Base-by-base conservation (phyloP, 1,140 invertebrate genomes). In the Drosophila sucinea region DNA sequence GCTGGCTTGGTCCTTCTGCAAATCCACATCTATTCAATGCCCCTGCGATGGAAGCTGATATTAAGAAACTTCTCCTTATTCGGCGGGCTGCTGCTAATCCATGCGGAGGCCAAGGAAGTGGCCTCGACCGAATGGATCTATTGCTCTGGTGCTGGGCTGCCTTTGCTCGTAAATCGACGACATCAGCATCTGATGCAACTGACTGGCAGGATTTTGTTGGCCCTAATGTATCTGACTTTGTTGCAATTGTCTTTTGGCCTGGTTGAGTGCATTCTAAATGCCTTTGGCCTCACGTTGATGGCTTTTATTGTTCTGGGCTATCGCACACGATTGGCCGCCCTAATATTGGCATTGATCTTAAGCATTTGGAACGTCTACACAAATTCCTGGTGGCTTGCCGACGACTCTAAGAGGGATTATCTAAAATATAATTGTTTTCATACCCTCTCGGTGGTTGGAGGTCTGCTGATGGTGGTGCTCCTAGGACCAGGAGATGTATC, bases 401-500 rank as follows among this genome's bases (percentile, higher is more conserved):
- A 68, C 0, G 67, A 51, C 6, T 30, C 11, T 7, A 23, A 51
- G 1, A n/a, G 51, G 30, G 64, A 79, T n/a, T 25, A 58, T 7
- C 8, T 60, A 2, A 81, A 71, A 60, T 67, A 72, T 33, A 69
- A 69, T 32, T 32, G 41, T 47, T 81, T 82, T n/a, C 79, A 77
- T 27, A 67, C 70, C 0, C 38, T 70, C 7, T 79, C 68, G 1
- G 73, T 79, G 10, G 47, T 81, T 4, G 77, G 74, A 27, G 74
- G 74, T 1, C 33, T 77, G 8, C n/a, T 79, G 8, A 51, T 77
- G 63, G 66, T 79, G 4, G 74, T 77, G 2, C 66, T 73, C 3
- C 60, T 77, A n/a, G 77, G 75, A 33, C 70, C 75, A 1, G 70
- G 75, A n/a, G 23, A 58, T 7, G 66, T 77, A 10, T 80, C 70